phyloP scores from a whole-genome alignment of 2,888 invertebrate species.

The Pediacus dermestoides region DNA sequence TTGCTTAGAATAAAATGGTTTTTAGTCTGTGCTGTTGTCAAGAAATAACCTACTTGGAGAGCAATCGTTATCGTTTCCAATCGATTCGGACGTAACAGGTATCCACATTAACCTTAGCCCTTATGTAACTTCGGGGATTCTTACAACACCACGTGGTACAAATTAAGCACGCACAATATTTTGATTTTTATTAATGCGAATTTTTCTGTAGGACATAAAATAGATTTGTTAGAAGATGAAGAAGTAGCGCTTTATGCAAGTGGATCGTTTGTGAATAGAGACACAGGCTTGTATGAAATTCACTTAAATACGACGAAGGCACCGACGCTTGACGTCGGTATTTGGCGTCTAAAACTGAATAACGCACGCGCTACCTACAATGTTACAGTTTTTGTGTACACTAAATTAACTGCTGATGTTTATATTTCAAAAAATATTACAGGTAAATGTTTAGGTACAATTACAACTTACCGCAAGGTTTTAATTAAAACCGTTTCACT shows the following conservation, averaged over 20 bases:
- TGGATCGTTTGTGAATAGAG: conserved; percentile 33
- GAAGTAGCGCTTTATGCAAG: conserved; percentile 52
- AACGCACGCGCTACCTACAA: conserved; percentile 33
- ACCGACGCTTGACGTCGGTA: conserved; percentile 31
- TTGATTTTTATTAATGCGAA: conserved; percentile 10
- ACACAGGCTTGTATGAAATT: conserved; percentile 35
- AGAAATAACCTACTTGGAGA: conserved; percentile 30
- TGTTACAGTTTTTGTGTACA: conserved; percentile 38
- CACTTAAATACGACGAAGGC: conserved; percentile 33
- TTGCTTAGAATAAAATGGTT: too few species aligned
- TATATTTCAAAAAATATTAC: conserved; percentile 14
- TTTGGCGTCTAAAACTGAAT: conserved; percentile 38
- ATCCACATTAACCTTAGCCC: conserved; percentile 36
- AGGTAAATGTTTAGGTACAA: conserved; percentile 19
- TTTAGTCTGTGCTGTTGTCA: conserved; percentile 29
- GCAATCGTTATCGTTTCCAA: conserved; percentile 45
- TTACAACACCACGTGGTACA: conserved; percentile 36
- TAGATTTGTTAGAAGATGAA: conserved; percentile 52
- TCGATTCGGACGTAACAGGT: conserved; percentile 42
- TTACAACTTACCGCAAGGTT: conserved; percentile 2
- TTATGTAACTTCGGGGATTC: conserved; percentile 21
- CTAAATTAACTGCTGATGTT: conserved; percentile 29
- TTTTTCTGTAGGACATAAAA: conserved; percentile 51
- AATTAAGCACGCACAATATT: conserved; percentile 6
- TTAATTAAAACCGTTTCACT: not conserved